These are phyloP conservation scores for Teleogryllus occipitalis DNA, from an alignment of 1,140 invertebrate genomes.

Conservation along the genomic window DNA sequence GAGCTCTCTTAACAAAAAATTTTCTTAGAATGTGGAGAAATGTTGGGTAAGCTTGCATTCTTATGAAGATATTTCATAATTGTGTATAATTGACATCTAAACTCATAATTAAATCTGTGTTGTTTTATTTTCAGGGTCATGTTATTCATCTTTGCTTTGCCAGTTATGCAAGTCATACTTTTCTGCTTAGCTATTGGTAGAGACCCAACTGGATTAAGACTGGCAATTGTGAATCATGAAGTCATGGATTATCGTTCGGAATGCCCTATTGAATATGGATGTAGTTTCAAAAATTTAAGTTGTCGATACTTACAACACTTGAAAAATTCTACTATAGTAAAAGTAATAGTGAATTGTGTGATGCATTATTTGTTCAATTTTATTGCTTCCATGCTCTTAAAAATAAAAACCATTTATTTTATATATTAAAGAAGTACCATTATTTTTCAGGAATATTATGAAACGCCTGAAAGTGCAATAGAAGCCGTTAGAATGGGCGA, in stretches of 20 bases:
- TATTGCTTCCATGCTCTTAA: neutral
- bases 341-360: conserved; percentile 30
- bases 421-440: conserved; percentile 6
- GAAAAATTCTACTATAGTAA: conserved; percentile 51
- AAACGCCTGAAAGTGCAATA: conserved; percentile 50
- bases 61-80: no score
- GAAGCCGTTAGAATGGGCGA: conserved; percentile 61
- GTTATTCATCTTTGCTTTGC: conserved; percentile 85
- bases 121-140: conserved; percentile 54
- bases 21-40: conserved; percentile 88
- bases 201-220: conserved; percentile 71
- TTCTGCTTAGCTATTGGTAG: conserved; percentile 91
- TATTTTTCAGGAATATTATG: conserved; percentile 55
- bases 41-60: conserved; percentile 50
- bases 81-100: neutral
- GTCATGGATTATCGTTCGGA: conserved; percentile 36
- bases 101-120: conserved; percentile 8
- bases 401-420: neutral
- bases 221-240: conserved; percentile 83
- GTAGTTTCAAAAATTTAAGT: conserved; percentile 59
- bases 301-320: conserved; percentile 66
- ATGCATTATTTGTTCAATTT: neutral
- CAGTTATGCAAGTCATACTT: conserved; percentile 87
- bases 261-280: conserved; percentile 46
- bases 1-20: conserved; percentile 84